Evolutionary conservation across 2,113 vertebrate genomes (phyloP).

Genomic region (Muntiacus reevesi): DNA sequence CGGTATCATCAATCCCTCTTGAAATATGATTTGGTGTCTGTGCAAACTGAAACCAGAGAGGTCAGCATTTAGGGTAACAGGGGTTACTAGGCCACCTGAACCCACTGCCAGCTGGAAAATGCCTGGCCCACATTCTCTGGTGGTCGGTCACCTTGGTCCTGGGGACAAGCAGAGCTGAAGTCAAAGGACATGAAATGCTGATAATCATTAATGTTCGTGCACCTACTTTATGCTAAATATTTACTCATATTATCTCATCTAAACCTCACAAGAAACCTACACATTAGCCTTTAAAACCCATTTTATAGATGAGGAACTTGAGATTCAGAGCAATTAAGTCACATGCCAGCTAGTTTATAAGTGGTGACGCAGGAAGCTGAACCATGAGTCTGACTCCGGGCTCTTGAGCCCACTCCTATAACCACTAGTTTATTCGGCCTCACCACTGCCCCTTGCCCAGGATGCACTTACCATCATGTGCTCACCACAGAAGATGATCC

Average conservation of each 20-base stretch:
- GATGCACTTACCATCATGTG: constrained; percentile 93
- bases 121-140: not conserved
- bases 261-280: not conserved
- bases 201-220: not conserved
- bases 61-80: not conserved
- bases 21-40: not conserved
- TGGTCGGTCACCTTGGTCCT: not conserved
- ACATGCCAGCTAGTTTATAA: not conserved
- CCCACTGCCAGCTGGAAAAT: not conserved
- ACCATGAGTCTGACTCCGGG: not conserved
- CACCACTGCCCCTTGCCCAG: no score
- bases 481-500: constrained; percentile 99
- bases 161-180: not conserved
- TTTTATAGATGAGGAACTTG: not conserved
- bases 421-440: not conserved
- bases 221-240: not conserved
- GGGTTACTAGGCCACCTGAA: not conserved
- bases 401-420: no score
- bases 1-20: not conserved
- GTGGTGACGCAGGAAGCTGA: not conserved
- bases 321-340: not conserved
- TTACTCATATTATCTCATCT: not conserved
- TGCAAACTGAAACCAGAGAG: not conserved
- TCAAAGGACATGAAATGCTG: not conserved
- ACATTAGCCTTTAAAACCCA: not conserved